Conservation (phyloP, 2,888 invertebrate genomes). For the Epistrophella euchroma region DNA sequence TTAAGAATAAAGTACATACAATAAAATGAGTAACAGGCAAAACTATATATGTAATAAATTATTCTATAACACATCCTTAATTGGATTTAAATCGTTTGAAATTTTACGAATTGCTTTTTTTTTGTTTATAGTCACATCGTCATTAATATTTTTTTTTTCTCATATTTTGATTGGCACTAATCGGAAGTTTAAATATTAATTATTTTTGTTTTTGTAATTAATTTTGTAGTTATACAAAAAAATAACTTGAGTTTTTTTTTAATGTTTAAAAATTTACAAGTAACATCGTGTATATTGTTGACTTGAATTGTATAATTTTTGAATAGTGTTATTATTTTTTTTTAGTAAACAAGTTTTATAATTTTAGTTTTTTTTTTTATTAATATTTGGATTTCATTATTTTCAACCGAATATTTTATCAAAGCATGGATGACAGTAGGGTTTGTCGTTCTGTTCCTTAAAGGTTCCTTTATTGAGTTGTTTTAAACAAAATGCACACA, state of each 20-base stretch:
- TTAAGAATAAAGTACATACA: slow-evolving; percentile 8
- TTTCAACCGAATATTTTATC: slow-evolving; percentile 96
- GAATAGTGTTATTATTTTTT: slow-evolving; percentile 37
- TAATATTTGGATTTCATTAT: slow-evolving; percentile 8
- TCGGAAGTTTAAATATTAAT: slow-evolving; percentile 60
- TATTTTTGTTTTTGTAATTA: slow-evolving; percentile 20
- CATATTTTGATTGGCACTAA: slow-evolving; percentile 58
- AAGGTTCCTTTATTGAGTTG: slow-evolving; percentile 99
- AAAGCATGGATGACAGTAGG: slow-evolving; percentile 99
- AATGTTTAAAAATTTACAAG: slow-evolving; percentile 28
- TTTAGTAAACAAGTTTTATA: slow-evolving; percentile 10
- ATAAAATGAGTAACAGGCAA: slow-evolving; percentile 23
- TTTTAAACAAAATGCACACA: slow-evolving; percentile 99
- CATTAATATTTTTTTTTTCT: slow-evolving; percentile 40
- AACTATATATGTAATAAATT: slow-evolving; percentile 44
- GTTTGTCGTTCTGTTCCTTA: slow-evolving; percentile 99
- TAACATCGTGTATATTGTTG: slow-evolving; percentile 37
- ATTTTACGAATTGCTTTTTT: slow-evolving; percentile 14
- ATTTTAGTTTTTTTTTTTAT: slow-evolving; percentile 26
- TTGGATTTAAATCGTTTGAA: slow-evolving; percentile 36
- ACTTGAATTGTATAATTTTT: slow-evolving; percentile 31
- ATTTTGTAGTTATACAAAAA: slow-evolving; percentile 35
- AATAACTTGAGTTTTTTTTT: slow-evolving; percentile 40
- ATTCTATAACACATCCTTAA: slow-evolving; percentile 60
- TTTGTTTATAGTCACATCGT: slow-evolving; percentile 43